These are phyloP conservation scores for Papilio aristodemus DNA, from an alignment of 1,140 invertebrate genomes.

Conservation along the genomic window DNA sequence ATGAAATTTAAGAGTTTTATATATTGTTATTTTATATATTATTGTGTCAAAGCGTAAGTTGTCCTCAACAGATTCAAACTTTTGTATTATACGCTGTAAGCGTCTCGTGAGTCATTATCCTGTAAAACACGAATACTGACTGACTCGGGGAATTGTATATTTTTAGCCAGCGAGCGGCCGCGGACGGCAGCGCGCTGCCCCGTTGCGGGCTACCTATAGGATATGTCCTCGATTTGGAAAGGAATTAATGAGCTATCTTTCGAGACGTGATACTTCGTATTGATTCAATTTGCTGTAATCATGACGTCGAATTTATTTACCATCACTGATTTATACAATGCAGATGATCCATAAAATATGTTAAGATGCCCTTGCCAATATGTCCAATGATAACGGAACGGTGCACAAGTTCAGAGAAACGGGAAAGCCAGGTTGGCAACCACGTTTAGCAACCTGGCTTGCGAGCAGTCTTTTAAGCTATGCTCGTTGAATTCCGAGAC, in stretches of 20 bases:
- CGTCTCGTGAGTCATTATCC: slow-evolving; percentile 74
- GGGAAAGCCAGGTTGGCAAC: neutral
- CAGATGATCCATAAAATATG: neutral
- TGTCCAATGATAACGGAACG: neutral
- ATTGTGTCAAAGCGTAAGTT: slow-evolving; percentile 53
- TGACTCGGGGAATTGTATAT: slow-evolving; percentile 74
- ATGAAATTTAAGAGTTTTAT: slow-evolving; percentile 15
- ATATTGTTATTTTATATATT: slow-evolving; percentile 29
- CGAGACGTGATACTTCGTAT: slow-evolving; percentile 13
- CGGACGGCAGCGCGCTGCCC: slow-evolving; percentile 46
- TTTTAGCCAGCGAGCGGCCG: slow-evolving; percentile 68
- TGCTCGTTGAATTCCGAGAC: slow-evolving; percentile 1
- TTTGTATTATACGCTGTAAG: slow-evolving; percentile 52
- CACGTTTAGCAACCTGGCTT: neutral
- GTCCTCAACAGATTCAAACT: slow-evolving; percentile 57
- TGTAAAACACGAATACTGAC: slow-evolving; percentile 69
- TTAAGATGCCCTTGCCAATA: too few relatives aligned
- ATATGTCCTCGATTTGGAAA: slow-evolving; percentile 33
- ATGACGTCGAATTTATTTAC: neutral
- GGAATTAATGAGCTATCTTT: slow-evolving; percentile 29
- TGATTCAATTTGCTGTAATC: slow-evolving; percentile 19
- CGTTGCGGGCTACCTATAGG: slow-evolving; percentile 46
- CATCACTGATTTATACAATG: neutral
- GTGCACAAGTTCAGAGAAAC: neutral
- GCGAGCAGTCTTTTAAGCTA: neutral